phyloP scores from a whole-genome alignment of 30 jellyfish, hydroid and myxozoan species.

The Sanderia malayensis region DNA sequence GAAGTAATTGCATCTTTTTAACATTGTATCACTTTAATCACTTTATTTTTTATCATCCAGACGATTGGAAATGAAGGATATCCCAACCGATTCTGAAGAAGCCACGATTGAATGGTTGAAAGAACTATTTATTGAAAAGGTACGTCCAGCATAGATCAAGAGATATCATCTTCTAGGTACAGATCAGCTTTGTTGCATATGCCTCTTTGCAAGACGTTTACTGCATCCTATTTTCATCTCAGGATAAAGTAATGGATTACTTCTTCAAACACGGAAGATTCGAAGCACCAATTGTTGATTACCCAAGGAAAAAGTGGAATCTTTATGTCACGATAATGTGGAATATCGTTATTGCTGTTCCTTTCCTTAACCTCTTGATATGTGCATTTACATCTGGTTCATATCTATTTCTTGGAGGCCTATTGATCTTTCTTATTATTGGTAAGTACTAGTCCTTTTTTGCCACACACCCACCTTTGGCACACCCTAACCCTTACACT shows the following conservation, averaged over 20 bases:
- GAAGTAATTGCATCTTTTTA: too few species aligned
- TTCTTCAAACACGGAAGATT: conserved; percentile 46
- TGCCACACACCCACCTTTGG: too few species aligned
- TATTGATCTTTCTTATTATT: neutral
- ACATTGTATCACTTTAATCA: too few species aligned
- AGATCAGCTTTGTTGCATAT: too few species aligned
- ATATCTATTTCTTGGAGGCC: conserved; percentile 15
- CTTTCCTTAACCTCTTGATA: conserved; percentile 10
- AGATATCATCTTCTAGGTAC: too few species aligned
- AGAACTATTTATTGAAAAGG: conserved; percentile 61
- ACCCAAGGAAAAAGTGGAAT: conserved; percentile 49
- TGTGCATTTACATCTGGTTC: conserved; percentile 25
- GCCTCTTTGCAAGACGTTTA: too few species aligned
- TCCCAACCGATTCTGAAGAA: conserved; percentile 53
- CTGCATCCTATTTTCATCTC: too few species aligned
- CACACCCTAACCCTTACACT: too few species aligned
- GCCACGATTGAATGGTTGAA: conserved; percentile 69
- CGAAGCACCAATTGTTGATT: conserved; percentile 46
- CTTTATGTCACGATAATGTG: conserved; percentile 27
- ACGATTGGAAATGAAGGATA: conserved; percentile 64
- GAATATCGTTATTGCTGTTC: conserved; percentile 24
- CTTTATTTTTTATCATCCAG: conserved; percentile 19
- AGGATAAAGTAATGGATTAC: conserved; percentile 64
- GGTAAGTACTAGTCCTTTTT: conserved; percentile 46
- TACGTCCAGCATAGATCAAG: neutral